Base-by-base conservation (phyloP, 2,797 vertebrate species). In the Chelon auratus region DNA sequence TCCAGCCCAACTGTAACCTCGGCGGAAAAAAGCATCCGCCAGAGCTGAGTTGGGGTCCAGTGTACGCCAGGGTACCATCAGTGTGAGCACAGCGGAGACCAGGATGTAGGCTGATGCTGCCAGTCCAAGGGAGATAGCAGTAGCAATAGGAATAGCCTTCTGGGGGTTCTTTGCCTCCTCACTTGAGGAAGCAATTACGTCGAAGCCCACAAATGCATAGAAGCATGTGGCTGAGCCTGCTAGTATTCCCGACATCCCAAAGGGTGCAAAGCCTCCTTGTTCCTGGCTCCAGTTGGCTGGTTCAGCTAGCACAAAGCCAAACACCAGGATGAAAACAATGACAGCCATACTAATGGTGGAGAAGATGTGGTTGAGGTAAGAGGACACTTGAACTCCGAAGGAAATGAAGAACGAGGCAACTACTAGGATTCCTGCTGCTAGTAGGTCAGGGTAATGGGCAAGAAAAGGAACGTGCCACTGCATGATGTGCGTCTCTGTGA, bases 121-220 rank as follows among this genome's bases (percentile, higher is more conserved):
- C 39, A 99, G 82, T 37, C 84, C 95, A 5, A 99, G 82, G 2
- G 97, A 96, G 83, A 99, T 93, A 0, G 96, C 95, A 0, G 96
- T 97, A 64, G 98, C 98, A 15, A 96, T 89, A 13, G 98, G 97
- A 62, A 99, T 72, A 0, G 97, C 95, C 77, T 87, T 95, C 90
- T 96, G 95, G 0, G 97, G 97, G 89, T 99, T 96, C 82, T 92
- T 95, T 50, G 98, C 97, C 86, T 99, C 97, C 84, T 99, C 97
- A 0, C 96, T 97, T 55, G 97, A 99, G 1, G 97, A 95, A 0
- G 97, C 96, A 0, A 99, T 99, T 15, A 99, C 97, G 0, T 99
- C 97, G 0, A 99, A 99, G 60, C 97, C 98, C 61, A 99, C 97
- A 0, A 98, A 99, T 2, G 98, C 97, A 0, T 96, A 99, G 89